Conservation (phyloP, 2,113 vertebrate species). For the Mirounga angustirostris region DNA sequence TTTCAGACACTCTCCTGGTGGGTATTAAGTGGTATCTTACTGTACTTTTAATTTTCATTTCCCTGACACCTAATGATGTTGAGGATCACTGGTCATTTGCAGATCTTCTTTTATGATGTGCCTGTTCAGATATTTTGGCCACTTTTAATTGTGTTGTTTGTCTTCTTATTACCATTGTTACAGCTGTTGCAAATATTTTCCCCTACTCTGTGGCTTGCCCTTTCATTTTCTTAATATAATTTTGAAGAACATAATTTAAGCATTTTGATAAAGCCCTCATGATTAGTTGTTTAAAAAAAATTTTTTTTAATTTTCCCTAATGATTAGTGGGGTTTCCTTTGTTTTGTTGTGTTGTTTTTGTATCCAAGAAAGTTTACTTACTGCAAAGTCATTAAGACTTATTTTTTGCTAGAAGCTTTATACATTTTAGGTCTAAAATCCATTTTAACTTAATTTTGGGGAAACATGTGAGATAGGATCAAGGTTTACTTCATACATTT, state of each 20-base stretch:
- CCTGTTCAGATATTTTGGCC: not conserved
- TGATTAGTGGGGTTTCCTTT: not conserved
- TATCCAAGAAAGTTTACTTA: not conserved
- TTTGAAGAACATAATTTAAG: constrained; percentile 32
- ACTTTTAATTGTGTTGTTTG: not conserved
- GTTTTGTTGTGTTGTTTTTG: not conserved
- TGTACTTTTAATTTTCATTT: constrained; percentile 25
- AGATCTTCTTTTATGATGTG: not conserved
- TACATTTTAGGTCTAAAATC: not conserved
- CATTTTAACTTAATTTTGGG: not conserved
- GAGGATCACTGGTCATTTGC: not conserved
- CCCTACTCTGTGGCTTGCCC: not conserved
- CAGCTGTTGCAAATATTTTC: not conserved
- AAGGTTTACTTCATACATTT: not conserved
- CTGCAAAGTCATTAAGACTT: not conserved
- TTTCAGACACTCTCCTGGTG: not conserved
- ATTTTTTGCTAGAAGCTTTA: not conserved
- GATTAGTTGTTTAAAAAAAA: not conserved
- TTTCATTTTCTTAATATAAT: constrained; percentile 35
- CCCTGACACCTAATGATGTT: not conserved
- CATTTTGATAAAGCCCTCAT: not conserved
- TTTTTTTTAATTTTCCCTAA: not conserved
- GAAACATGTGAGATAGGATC: not conserved
- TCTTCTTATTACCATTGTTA: not conserved
- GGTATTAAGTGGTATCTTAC: not conserved